Conservation (phyloP, 2,888 invertebrate species). For the Lycocerus yunnanus region DNA sequence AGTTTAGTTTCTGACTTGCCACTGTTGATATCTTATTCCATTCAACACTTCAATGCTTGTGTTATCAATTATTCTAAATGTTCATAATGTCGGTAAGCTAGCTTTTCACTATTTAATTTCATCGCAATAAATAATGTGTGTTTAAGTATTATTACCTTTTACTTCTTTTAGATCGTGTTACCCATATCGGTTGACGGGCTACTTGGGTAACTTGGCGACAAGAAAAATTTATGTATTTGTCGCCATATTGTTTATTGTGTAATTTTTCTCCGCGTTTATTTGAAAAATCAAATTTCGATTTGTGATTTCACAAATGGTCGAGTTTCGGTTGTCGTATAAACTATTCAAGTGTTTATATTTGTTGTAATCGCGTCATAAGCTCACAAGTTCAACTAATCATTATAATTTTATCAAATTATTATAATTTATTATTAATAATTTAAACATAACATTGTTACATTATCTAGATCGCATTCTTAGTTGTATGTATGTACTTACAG, state of each 20-base stretch:
- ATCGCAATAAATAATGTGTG: not conserved
- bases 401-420: not conserved
- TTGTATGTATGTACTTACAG: not conserved
- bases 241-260: not conserved
- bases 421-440: not conserved
- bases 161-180: not conserved
- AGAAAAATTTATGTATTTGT: not conserved
- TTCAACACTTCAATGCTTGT: not conserved
- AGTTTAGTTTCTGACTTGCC: constrained; percentile 25
- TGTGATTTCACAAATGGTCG: not conserved
- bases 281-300: not conserved
- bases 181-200: not conserved
- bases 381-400: not conserved
- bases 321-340: not conserved
- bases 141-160: not conserved
- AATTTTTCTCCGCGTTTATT: not conserved
- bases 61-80: not conserved
- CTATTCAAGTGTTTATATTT: not conserved
- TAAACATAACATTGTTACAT: not conserved
- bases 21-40: constrained; percentile 20
- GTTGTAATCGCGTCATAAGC: not conserved
- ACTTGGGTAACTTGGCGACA: not conserved
- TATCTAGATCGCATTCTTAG: not conserved
- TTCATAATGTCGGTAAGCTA: not conserved
- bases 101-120: not conserved